phyloP scores from a whole-genome alignment of 2,888 invertebrate species.

The Scrobipalpa atriplicella region DNA sequence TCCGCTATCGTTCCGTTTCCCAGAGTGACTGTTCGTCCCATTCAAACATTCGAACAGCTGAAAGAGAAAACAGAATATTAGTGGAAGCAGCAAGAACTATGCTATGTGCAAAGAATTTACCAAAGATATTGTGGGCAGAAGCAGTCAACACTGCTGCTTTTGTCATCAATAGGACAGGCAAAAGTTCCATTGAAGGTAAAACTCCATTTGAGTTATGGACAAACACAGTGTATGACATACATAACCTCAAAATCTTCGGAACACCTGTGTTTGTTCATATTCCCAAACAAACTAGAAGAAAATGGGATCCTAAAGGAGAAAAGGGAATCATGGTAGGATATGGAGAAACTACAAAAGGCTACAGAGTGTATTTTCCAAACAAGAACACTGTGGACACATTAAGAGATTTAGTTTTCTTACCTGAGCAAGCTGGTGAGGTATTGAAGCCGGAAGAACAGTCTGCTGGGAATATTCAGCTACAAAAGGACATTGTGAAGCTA shows the following conservation, averaged over 20 bases:
- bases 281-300: conserved; percentile 30
- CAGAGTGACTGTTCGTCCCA: too few species aligned
- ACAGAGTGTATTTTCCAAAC: conserved; percentile 33
- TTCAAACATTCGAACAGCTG: conserved; percentile 36
- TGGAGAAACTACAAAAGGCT: conserved; percentile 33
- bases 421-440: not conserved
- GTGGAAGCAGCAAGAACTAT: conserved; percentile 47
- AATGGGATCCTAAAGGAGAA: conserved; percentile 31
- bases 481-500: not conserved
- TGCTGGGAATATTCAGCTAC: too few species aligned
- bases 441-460: too few species aligned
- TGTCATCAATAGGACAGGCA: conserved; percentile 36
- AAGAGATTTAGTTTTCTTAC: conserved; percentile 32
- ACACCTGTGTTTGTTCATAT: conserved; percentile 32
- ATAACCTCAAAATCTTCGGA: conserved; percentile 32
- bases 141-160: conserved; percentile 29
- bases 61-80: conserved; percentile 47
- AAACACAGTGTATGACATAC: conserved; percentile 31
- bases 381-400: conserved; percentile 33
- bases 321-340: conserved; percentile 37
- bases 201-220: conserved; percentile 37
- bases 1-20: conserved; percentile 32
- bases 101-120: conserved; percentile 29
- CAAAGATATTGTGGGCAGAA: conserved; percentile 37
- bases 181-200: conserved; percentile 29